Evolutionary conservation across 2,888 invertebrate species (phyloP).

Genomic region (Leptinotarsa juncta): DNA sequence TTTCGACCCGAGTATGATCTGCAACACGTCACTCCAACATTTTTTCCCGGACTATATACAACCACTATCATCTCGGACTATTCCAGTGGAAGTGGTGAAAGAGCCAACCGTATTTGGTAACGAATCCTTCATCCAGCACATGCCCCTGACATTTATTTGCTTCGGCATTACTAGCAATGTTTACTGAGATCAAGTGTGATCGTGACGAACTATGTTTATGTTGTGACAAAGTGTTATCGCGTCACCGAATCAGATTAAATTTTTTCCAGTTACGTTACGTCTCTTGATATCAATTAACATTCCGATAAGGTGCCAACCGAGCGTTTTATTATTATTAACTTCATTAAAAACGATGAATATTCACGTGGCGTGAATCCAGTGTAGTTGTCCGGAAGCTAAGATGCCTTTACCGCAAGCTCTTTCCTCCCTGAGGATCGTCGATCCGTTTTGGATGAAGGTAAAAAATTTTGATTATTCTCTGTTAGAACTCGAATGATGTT

Average conservation of each 20-base stretch:
- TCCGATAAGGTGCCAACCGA: conserved; percentile 8
- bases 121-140: neutral
- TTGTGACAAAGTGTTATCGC: conserved; percentile 15
- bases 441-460: conserved; percentile 18
- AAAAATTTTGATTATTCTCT: neutral
- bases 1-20: neutral
- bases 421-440: conserved; percentile 13
- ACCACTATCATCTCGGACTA: neutral
- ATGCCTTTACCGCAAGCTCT: conserved; percentile 10
- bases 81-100: neutral
- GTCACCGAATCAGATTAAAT: conserved; percentile 9
- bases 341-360: conserved; percentile 21
- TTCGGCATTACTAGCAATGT: neutral
- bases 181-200: conserved; percentile 7
- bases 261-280: conserved; percentile 21
- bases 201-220: conserved; percentile 4
- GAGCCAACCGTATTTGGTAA: neutral
- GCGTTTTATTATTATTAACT: conserved; percentile 20
- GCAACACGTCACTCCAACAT: neutral
- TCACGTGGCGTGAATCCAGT: conserved; percentile 14
- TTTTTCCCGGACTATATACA: neutral
- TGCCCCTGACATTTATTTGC: conserved; percentile 15
- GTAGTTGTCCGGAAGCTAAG: neutral
- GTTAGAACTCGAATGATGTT: neutral
- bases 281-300: conserved; percentile 12